phyloP scores from a whole-genome alignment of 1,140 invertebrate species.

The Archivesica marissinica region DNA sequence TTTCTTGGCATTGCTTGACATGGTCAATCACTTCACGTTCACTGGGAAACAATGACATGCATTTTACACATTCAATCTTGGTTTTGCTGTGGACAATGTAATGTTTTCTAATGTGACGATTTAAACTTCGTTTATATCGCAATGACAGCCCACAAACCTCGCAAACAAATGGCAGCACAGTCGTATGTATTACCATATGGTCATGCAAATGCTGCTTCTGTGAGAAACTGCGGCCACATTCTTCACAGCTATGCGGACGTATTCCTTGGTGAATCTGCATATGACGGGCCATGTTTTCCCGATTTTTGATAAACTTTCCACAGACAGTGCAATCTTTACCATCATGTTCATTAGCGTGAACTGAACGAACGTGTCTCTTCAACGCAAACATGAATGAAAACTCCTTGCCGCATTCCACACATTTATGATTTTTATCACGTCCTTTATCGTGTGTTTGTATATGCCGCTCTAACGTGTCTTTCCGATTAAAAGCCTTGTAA shows the following conservation, averaged over 20 bases:
- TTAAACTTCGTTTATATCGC: constrained; percentile 12
- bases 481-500: constrained; percentile 64
- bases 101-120: constrained; percentile 19
- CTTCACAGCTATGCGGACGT: constrained; percentile 89
- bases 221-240: constrained; percentile 93
- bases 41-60: background rate
- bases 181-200: constrained; percentile 95
- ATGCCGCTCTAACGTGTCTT: constrained; percentile 72
- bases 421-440: constrained; percentile 64
- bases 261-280: constrained; percentile 59
- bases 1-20: background rate
- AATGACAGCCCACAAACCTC: constrained; percentile 87
- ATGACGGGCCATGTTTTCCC: constrained; percentile 59
- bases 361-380: constrained; percentile 70
- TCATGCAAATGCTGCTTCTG: constrained; percentile 96
- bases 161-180: constrained; percentile 97
- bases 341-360: constrained; percentile 94
- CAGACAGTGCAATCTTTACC: constrained; percentile 61
- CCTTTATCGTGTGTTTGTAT: constrained; percentile 41
- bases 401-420: constrained; percentile 68
- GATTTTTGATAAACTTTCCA: constrained; percentile 88
- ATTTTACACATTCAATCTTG: background rate
- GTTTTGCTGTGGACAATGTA: background rate
- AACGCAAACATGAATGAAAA: constrained; percentile 66
- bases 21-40: background rate